Conservation (phyloP, 2,113 vertebrate species). For the Thermophis baileyi region DNA sequence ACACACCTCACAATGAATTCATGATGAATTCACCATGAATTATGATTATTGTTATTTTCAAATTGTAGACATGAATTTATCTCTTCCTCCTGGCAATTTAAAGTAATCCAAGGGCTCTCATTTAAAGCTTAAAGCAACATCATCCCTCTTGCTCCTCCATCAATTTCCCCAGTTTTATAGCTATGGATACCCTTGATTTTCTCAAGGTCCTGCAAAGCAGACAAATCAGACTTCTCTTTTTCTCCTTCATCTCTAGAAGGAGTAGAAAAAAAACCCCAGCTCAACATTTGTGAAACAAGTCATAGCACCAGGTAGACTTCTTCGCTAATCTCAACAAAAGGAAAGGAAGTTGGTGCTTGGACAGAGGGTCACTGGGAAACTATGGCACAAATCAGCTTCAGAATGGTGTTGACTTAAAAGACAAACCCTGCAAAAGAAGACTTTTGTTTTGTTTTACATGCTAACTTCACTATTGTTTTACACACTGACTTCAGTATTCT, state of each 20-base stretch:
- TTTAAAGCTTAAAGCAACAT: not conserved
- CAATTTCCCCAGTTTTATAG: not conserved
- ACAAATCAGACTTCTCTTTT: not conserved
- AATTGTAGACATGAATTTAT: not conserved
- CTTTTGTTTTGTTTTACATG: not conserved
- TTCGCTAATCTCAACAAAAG: not conserved
- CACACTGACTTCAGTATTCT: not conserved
- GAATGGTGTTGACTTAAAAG: not conserved
- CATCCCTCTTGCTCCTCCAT: too few species aligned
- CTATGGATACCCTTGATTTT: not conserved
- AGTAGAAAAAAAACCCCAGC: not conserved
- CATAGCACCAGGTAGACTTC: not conserved
- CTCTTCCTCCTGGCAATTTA: not conserved
- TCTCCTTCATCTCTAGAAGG: not conserved
- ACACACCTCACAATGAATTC: not conserved
- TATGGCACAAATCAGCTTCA: not conserved
- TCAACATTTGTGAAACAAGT: not conserved
- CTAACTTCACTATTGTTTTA: not conserved
- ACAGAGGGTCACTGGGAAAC: not conserved
- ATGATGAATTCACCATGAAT: not conserved
- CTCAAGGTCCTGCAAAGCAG: not conserved
- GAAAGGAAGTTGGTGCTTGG: not conserved
- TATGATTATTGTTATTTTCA: not conserved
- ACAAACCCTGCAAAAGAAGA: not conserved
- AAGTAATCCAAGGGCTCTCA: not conserved